Conservation (phyloP, 2,113 vertebrate genomes). For the Macquaria ambigua region DNA sequence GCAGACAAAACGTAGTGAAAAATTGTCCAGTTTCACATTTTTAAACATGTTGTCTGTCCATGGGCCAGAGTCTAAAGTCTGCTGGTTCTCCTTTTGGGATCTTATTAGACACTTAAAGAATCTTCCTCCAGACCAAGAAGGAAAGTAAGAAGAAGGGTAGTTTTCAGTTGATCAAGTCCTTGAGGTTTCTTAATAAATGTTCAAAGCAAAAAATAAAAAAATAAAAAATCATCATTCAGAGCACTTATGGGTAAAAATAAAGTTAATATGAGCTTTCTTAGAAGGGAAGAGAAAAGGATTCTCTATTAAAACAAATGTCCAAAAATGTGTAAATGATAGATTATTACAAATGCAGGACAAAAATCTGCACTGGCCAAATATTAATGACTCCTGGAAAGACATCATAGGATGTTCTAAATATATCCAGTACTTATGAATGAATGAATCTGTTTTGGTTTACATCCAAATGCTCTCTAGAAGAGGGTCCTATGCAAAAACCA, state of each 20-base stretch:
- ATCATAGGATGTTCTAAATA: constrained; percentile 57
- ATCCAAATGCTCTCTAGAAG: constrained; percentile 54
- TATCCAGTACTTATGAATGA: constrained; percentile 43
- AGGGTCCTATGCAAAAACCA: constrained; percentile 32
- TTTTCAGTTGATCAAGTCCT: not conserved
- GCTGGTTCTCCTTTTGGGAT: not conserved
- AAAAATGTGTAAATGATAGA: not conserved
- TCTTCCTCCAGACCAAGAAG: not conserved
- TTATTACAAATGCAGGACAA: not conserved
- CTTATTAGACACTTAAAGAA: not conserved
- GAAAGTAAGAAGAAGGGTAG: not conserved
- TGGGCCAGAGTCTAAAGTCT: not conserved
- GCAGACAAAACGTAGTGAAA: constrained; percentile 32
- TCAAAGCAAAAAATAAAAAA: not conserved
- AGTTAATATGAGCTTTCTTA: not conserved
- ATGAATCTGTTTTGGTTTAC: constrained; percentile 52
- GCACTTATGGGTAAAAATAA: not conserved
- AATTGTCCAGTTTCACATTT: not conserved
- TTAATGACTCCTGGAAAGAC: constrained; percentile 36
- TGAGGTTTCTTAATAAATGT: not conserved
- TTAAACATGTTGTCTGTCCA: not conserved
- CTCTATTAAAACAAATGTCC: not conserved
- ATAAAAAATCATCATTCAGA: not conserved
- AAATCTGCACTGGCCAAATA: constrained; percentile 5
- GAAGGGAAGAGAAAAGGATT: not conserved